A percentile compares a stretch with the other conserved stretches of the same genome.
phyloP scores from a whole-genome alignment of 2,797 vertebrate genomes.

The Enteromius trimaculatus region DNA sequence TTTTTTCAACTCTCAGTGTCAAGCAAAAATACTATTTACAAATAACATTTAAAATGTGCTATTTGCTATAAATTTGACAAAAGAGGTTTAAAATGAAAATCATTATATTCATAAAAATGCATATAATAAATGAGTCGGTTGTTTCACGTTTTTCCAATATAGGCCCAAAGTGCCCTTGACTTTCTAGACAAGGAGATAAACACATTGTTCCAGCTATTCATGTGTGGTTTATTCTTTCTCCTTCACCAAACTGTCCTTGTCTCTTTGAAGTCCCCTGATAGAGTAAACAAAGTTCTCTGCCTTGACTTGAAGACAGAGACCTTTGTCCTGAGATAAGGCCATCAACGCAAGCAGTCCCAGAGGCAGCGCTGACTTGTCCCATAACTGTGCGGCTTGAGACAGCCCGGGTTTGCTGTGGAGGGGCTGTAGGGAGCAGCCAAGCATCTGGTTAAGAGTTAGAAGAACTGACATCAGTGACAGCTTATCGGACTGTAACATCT shows the following conservation, averaged over 20 bases:
- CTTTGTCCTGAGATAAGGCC: conserved; percentile 55
- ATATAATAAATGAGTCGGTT: neutral
- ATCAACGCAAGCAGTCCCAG: conserved; percentile 41
- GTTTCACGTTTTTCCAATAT: neutral
- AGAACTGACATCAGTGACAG: conserved; percentile 49
- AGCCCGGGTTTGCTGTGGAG: conserved; percentile 24
- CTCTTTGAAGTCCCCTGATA: conserved; percentile 41
- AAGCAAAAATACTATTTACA: neutral
- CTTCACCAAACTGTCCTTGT: conserved; percentile 30
- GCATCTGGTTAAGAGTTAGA: conserved; percentile 37
- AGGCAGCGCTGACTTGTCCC: conserved; percentile 22
- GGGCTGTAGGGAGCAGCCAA: conserved; percentile 28
- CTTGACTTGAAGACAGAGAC: conserved; percentile 37
- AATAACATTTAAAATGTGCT: neutral
- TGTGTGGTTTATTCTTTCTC: conserved; percentile 37
- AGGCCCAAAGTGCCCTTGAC: conserved; percentile 9
- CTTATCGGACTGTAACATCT: conserved; percentile 58
- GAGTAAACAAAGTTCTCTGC: conserved; percentile 42
- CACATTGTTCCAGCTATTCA: neutral
- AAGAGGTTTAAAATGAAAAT: neutral
- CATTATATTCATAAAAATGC: neutral
- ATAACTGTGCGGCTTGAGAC: conserved; percentile 31
- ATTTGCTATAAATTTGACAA: neutral
- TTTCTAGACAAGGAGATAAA: conserved; percentile 7
- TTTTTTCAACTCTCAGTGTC: neutral